A percentile compares a stretch with the other conserved stretches of the same genome.
phyloP scores from a whole-genome alignment of 2,113 vertebrate species.

The Archocentrus centrarchus region DNA sequence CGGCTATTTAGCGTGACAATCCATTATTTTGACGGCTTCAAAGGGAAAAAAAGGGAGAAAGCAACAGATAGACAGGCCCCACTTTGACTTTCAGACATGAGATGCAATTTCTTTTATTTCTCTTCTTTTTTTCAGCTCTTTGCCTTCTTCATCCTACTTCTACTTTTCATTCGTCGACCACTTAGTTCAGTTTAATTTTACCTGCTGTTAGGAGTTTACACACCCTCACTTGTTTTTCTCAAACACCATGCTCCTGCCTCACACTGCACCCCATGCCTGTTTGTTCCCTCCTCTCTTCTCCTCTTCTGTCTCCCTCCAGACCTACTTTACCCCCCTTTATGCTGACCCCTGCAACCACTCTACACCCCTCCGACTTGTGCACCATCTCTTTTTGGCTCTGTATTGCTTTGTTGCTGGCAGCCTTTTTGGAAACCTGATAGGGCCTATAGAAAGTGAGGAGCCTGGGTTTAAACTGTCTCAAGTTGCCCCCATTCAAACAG shows the following conservation, averaged over 20 bases:
- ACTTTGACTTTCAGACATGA: constrained; percentile 65
- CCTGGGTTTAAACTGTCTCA: constrained; percentile 68
- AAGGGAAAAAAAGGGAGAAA: not conserved
- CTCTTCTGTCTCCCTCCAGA: not conserved
- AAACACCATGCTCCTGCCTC: not conserved
- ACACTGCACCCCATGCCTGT: not conserved
- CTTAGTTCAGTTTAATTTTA: constrained; percentile 1
- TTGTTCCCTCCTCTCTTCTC: not conserved
- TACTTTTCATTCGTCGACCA: not conserved
- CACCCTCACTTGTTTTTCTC: not conserved
- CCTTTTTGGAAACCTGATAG: constrained; percentile 73
- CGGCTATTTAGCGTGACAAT: constrained; percentile 79
- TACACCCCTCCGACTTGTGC: constrained; percentile 33
- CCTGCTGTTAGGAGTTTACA: not conserved
- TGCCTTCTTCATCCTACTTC: not conserved
- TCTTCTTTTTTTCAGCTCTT: not conserved
- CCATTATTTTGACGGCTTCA: constrained; percentile 74
- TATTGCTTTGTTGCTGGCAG: constrained; percentile 66
- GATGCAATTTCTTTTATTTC: constrained; percentile 14
- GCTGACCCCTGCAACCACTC: constrained; percentile 35
- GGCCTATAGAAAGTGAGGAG: constrained; percentile 59
- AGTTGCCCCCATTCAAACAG: constrained; percentile 37
- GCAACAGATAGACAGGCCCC: not conserved
- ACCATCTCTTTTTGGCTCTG: constrained; percentile 54
- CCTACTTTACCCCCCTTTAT: constrained; percentile 22